These are phyloP conservation scores for Temnothorax unifasciatus DNA, from an alignment of 2,888 invertebrate genomes.

Conservation along the genomic window DNA sequence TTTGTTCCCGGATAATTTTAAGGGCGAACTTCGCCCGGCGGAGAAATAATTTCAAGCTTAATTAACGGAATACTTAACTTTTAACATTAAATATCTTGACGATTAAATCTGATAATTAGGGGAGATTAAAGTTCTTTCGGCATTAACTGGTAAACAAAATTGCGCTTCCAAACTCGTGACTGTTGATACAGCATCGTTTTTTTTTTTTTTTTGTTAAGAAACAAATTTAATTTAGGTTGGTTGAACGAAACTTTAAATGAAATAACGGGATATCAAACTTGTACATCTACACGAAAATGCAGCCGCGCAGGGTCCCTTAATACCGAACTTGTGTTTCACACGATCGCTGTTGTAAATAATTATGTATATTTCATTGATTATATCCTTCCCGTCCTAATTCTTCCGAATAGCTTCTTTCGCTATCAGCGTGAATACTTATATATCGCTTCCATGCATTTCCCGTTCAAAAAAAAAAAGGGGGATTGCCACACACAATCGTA, in stretches of 20 bases:
- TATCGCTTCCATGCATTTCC: conserved; percentile 56
- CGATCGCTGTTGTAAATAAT: conserved; percentile 68
- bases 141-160: conserved; percentile 17
- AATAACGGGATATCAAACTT: neutral
- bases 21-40: neutral
- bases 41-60: conserved; percentile 35
- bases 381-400: conserved; percentile 66
- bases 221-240: neutral
- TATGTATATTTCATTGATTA: conserved; percentile 62
- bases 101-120: conserved; percentile 15
- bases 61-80: conserved; percentile 38
- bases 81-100: conserved; percentile 11
- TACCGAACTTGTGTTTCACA: conserved; percentile 9
- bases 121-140: neutral
- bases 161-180: neutral
- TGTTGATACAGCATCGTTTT: neutral
- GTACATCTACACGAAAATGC: neutral
- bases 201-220: neutral
- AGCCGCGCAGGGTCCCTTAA: too few species aligned
- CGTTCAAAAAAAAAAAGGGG: neutral
- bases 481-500: conserved; percentile 29
- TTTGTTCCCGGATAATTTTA: conserved; percentile 40
- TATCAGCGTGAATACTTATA: conserved; percentile 49
- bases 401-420: conserved; percentile 46
- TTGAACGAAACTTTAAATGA: neutral